Evolutionary conservation across 2,113 vertebrate species (phyloP), one percentile per base, ranked within the genome.

Genomic region (Sinocyclocheilus maitianheensis): DNA sequence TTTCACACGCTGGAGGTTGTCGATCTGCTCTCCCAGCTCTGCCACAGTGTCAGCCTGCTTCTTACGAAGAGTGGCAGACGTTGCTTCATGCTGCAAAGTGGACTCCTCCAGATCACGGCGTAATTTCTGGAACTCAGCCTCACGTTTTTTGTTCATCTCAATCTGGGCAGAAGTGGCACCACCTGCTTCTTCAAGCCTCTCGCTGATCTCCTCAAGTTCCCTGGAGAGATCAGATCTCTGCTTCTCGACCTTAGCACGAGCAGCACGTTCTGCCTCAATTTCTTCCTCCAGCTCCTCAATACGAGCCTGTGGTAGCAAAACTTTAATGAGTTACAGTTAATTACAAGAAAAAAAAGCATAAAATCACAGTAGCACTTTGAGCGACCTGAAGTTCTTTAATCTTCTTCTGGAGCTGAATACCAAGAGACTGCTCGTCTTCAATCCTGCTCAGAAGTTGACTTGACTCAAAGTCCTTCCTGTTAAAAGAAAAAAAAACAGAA

Each of bases 131-230:
- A 90, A 91, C 84, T 90, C 89, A 71, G 86, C 87, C 77, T 84
- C 89, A 51, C 86, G 79, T 80, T 87, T 87, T 84, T 87, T 87
- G 3, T 87, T 86, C 87, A 86, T 88, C 77, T 88, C 89, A 53
- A 87, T 85, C 60, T 88, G 87, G 55, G 86, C 82, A 72, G 82
- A 40, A 85, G 87, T 87, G 81, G 87, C 76, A 55, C 89, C 80
- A 71, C 89, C 82, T 71, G 93, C 92, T 75, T 93, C 92, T 81
- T 93, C 92, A n/a, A 93, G 88, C 83, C 92, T 90, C 72, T 93
- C 92, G 72, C 93, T 94, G 89, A 94, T 93, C 89, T 94, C 93
- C 60, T 94, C 92, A 82, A 93, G 90, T 88, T 94, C 92, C 58
- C 92, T 90, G 86, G 92, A 91, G 26, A 93, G 86, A 65, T 93